Evolutionary conservation across 2,797 vertebrate species (phyloP), one percentile per base, ranked within the genome.

Genomic region (Dendrocincla tyrannina): DNA sequence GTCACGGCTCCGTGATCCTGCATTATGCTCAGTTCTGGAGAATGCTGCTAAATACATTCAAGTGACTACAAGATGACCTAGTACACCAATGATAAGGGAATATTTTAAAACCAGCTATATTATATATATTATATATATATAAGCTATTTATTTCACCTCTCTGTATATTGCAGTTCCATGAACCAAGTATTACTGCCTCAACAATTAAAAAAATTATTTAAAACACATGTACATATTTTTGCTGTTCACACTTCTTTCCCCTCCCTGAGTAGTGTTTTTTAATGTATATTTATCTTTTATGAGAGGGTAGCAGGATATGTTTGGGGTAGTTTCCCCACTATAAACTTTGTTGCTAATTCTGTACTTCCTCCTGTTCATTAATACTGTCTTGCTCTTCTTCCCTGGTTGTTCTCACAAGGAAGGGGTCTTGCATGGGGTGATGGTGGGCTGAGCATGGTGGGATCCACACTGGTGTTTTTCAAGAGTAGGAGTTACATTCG

Each of bases 91-190:
- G 98, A 98, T 98, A 98, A 98, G 98, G 98, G 98, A 98, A 98
- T 98, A 98, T 98, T 98, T 98, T 98, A 98, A 98, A 98, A 98
- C 97, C 97, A 98, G 98, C 98, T 98, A 97, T 98, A 98, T 98
- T 98, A 98, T 98, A 98, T 98, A 98, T 98, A 98, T 98, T 98
- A 98, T 98, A 98, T 98, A 98, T 98, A 98, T 98, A 98, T 98
- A 97, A 98, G 98, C 98, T 99, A 99, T 99, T 99, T 99, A 99
- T 99, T 99, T 98, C 98, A 98, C 97, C 97, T 98, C 98, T 98
- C 97, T 98, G 98, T 98, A 98, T 98, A 98, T 97, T 97, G 98
- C 98, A 98, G 98, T 98, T 98, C 98, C 98, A 98, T 98, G 98
- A 98, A 98, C 97, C 98, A 98, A 98, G 97, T 98, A 98, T 98